Base-by-base conservation (phyloP, 2,113 vertebrate genomes). In the Mormyrus iriodes region DNA sequence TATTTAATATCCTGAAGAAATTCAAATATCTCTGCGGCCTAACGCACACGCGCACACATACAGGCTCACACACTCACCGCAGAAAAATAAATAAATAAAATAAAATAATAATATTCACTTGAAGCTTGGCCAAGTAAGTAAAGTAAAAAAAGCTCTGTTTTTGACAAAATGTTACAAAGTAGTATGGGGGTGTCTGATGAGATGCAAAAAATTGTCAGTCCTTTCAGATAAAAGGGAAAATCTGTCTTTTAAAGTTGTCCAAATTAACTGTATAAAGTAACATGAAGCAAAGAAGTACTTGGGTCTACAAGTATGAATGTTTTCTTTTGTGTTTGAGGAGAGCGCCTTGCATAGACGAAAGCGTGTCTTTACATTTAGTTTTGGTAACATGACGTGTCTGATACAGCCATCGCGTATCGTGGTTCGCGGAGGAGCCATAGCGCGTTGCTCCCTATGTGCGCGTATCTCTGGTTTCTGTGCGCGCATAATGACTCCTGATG, bases 1-100 rank as follows among this genome's bases (percentile, higher is more conserved):
- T 96, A 96, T 96, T 97, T 96, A 97, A 97, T 97, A 97, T 97
- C 95, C 96, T 94, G 94, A 95, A 96, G 95, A 96, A 96, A 97
- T 94, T 96, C 95, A 97, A 97, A 97, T 97, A 96, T 95, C 95
- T 96, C 92, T 96, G 96, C 92, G 96, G 96, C 93, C 93, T 93
- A 91, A 92, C 93, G 91, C 93, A 93, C 93, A 94, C 92, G 94
- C 91, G 90, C 93, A 92, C 93, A 92, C 89, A 93, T 91, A 92
- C 93, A 93, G 91, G 93, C 93, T 91, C 92, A 92, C 91, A 88
- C 91, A 91, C 53, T 35, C 90, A 89, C 94, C 93, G 90, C 93
- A 90, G 46, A 52, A 91, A 95, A 95, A 95, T 94, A 95, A 95
- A 96, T 95, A 95, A 94, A 95, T 95, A 95, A 95, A 93, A 93